Conservation (phyloP, 1,140 invertebrate species). For the Parasteatoda tepidariorum region DNA sequence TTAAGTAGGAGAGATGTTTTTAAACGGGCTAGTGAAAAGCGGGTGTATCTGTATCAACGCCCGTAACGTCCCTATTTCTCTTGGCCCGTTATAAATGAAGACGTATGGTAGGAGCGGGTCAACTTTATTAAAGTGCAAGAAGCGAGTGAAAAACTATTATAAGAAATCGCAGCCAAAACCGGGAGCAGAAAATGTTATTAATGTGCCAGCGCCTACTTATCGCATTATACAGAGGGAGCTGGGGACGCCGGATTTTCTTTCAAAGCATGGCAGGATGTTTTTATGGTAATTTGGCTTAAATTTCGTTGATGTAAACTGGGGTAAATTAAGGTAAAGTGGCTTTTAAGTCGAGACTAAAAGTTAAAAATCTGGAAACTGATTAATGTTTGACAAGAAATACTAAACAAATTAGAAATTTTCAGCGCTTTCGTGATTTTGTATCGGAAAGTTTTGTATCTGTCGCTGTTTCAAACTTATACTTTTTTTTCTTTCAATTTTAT, state of each 20-base stretch:
- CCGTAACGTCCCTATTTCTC: background rate
- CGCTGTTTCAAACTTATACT: too few relatives aligned
- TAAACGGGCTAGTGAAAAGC: background rate
- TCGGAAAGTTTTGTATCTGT: too few relatives aligned
- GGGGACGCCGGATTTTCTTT: too few relatives aligned
- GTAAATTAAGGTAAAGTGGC: too few relatives aligned
- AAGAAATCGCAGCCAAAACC: background rate
- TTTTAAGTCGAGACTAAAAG: too few relatives aligned
- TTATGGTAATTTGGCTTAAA: background rate
- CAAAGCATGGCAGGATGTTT: background rate
- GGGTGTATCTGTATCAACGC: slow-evolving; percentile 3
- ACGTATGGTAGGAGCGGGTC: background rate
- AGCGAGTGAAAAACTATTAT: background rate
- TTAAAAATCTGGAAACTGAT: too few relatives aligned
- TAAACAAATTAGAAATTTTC: too few relatives aligned
- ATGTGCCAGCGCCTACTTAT: background rate
- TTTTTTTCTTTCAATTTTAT: too few relatives aligned
- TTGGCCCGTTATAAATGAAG: slow-evolving; percentile 27
- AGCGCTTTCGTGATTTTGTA: too few relatives aligned
- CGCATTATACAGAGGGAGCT: background rate
- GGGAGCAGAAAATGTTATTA: background rate
- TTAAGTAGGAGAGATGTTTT: slow-evolving; percentile 3
- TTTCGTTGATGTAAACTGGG: too few relatives aligned
- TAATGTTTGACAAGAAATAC: too few relatives aligned
- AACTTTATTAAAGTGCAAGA: slow-evolving; percentile 17